These are phyloP conservation scores for Scartelaos histophorus DNA, from an alignment of 2,113 vertebrate species.

Conservation along the genomic window DNA sequence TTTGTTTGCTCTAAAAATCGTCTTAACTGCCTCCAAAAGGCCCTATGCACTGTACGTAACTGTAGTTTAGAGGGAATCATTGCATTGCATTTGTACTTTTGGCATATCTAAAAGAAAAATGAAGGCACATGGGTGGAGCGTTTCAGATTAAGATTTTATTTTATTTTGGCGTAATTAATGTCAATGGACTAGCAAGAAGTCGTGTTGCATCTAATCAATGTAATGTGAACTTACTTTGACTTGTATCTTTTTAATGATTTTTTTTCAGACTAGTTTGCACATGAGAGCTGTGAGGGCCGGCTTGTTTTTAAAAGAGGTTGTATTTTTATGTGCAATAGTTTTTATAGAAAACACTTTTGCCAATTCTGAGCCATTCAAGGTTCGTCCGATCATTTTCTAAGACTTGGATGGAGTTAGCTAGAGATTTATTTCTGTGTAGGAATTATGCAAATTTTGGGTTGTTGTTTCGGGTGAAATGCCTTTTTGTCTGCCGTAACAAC, in stretches of 20 bases:
- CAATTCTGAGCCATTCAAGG: conserved; percentile 37
- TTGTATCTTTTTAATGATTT: conserved; percentile 33
- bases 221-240: conserved; percentile 26
- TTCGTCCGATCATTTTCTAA: conserved; percentile 57
- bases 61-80: conserved; percentile 7
- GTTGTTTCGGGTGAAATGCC: conserved; percentile 18
- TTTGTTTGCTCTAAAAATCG: conserved; percentile 26
- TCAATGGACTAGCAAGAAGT: conserved; percentile 24
- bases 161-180: conserved; percentile 15
- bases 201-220: conserved; percentile 23
- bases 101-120: conserved; percentile 26
- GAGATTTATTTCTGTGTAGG: conserved; percentile 36
- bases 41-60: conserved; percentile 45
- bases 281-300: conserved; percentile 42
- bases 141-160: conserved; percentile 21
- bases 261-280: conserved; percentile 56
- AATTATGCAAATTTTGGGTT: conserved; percentile 6
- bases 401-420: conserved; percentile 35
- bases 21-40: conserved; percentile 15
- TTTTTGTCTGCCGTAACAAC: conserved; percentile 4
- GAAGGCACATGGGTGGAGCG: conserved; percentile 24
- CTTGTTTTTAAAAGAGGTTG: conserved; percentile 60
- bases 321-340: conserved; percentile 75
- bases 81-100: conserved; percentile 36
- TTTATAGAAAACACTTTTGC: conserved; percentile 61